phyloP scores from a whole-genome alignment of 2,888 invertebrate genomes.

The Malachius bipustulatus region DNA sequence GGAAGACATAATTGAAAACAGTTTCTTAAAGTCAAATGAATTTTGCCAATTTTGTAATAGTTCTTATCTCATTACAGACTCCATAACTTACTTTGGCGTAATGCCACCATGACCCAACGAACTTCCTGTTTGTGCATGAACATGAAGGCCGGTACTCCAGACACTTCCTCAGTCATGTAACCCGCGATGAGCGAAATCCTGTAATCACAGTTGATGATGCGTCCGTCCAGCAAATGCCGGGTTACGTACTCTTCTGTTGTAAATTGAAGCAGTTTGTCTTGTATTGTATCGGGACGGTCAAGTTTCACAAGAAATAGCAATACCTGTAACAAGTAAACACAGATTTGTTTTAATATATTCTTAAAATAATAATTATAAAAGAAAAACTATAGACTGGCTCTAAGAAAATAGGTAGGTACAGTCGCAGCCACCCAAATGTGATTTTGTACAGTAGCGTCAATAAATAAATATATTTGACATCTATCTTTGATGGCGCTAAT shows the following conservation, averaged over 20 bases:
- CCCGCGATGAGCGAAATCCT: conserved; percentile 81
- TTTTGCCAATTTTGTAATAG: too few relatives aligned
- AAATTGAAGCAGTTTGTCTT: conserved; percentile 52
- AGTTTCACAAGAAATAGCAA: conserved; percentile 65
- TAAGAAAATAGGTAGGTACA: too few relatives aligned
- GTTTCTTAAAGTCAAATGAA: too few relatives aligned
- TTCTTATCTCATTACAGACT: too few relatives aligned
- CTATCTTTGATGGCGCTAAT: too few relatives aligned
- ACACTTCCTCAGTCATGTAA: conserved; percentile 79
- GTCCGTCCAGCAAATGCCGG: conserved; percentile 77
- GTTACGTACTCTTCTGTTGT: conserved; percentile 80
- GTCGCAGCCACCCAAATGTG: too few relatives aligned
- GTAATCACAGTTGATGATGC: conserved; percentile 83
- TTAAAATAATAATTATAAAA: too few relatives aligned
- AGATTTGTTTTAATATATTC: conserved; percentile 7
- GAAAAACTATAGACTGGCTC: too few relatives aligned
- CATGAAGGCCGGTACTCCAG: conserved; percentile 76
- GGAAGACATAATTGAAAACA: too few relatives aligned
- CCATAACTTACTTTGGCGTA: conserved; percentile 73
- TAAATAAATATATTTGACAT: too few relatives aligned
- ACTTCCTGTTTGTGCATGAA: conserved; percentile 87
- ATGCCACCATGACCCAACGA: conserved; percentile 76
- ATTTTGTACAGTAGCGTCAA: too few relatives aligned
- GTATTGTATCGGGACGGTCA: conserved; percentile 56
- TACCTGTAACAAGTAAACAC: conserved; percentile 33